Base-by-base conservation (phyloP, 2,888 invertebrate species). In the Sarcophaga subvicina region DNA sequence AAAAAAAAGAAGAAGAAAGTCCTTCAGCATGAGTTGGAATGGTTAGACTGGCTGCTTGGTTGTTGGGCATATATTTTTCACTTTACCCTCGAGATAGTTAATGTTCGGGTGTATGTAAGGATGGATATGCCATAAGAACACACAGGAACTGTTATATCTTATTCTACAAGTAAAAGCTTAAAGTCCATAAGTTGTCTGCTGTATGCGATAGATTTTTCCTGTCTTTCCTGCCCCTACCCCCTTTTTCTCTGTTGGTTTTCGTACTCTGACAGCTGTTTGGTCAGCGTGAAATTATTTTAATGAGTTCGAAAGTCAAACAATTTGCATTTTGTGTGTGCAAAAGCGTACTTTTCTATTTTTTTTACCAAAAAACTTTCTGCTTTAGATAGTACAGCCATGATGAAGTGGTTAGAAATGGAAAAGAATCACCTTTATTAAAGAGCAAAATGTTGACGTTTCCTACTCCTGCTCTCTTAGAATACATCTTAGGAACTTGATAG, bases 201-300 rank as follows among this genome's bases (percentile, higher is more conserved):
- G 82, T 60, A 64, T 66, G 37, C 59, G 70, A 85, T 59, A 63
- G 54, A 63, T 69, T 78, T 72, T 77, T 73, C 47, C 69, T 20
- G 0, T 62, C 47, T 71, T 25, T 62, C n/a, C n/a, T 0, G 10
- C 8, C 37, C 8, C 37, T 10, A 2, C 8, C 37, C 37, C 8
- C 10, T 20, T 62, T 62, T 22, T 20, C 22, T 62, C 10, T 62
- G 62, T 62, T 10, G 22, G 62, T 81, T 69, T 77, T 63, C 80
- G 80, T 63, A 72, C 78, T 67, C 88, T 78, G 87, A 72, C 84
- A 88, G 86, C 85, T 87, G 88, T 87, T 88, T 84, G 89, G 88
- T 87, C 89, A 89, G 88, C 86, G 89, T 88, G 87, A 89, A 89
- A 89, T 89, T 89, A 89, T 88, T 89, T 89, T 88, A 88, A 89